Evolutionary conservation across 2,113 vertebrate species (phyloP), one percentile per base, ranked within the genome.

Genomic region (Dromiciops gliroides): DNA sequence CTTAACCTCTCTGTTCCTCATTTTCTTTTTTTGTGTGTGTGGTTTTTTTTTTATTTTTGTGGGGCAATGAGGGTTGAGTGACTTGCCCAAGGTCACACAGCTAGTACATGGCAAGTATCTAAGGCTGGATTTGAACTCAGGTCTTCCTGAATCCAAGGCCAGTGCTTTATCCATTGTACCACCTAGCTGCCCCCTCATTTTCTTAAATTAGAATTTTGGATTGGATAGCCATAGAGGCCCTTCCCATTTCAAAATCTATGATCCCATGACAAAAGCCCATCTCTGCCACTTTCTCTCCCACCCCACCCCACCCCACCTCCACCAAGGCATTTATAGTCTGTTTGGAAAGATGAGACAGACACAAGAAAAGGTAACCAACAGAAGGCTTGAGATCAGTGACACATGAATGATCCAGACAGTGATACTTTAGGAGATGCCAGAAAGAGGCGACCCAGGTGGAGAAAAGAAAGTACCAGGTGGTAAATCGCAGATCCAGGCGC

Each of bases 391-490:
- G n/a, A 83, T 44, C 67, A 0, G 67, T 1, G 47, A 90, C 89
- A n/a, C 48, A 60, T 44, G 51, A 75, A 91, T 25, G 0, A 89
- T 37, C 0, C 47, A 89, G n/a, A 31, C 0, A 16, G 47, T 1
- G 0, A 23, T 23, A 31, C 22, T 50, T 1, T 22, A 28, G 56
- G 50, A 83, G 75, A 90, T 37, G 9, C 22, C 48, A 5, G 0
- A 0, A 48, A 8, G 23, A n/a, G 12, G 26, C 60, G 37, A 31
- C 22, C 51, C 49, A 22, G 10, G 51, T 48, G 51, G 37, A 44
- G 92, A 31, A 83, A 90, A 51, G 37, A 25, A 89, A 83, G 67
- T 23, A 24, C 28, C 28, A 24, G 90, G 9, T 24, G 50, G 92
- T n/a, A 91, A 83, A 49, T 9, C 50, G 90, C 49, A 88, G 75